Evolutionary conservation across 2,113 vertebrate species (phyloP), one percentile per base, ranked within the genome.

Genomic region (Guaruba guarouba): DNA sequence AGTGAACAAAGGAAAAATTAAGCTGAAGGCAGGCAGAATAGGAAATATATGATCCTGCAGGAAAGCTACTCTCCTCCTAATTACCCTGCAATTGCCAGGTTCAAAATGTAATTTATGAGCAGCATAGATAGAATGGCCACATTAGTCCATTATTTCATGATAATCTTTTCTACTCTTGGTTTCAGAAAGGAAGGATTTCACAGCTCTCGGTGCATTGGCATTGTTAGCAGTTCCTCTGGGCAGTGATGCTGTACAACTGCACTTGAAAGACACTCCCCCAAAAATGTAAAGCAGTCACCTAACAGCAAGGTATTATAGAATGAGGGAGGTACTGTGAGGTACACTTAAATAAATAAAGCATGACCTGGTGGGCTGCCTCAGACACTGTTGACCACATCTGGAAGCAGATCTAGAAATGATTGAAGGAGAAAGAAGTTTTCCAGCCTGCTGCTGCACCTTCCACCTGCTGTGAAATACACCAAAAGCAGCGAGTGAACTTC

Each of bases 1-100:
- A 95, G 57, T 81, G 95, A 96, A 96, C 95, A 97, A 96, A 97
- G 84, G 63, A 82, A 94, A 95, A 96, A 95, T 96, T 96, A 92
- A 95, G 93, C 83, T 68, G 81, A 89, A 94, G 92, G 86, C 83
- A 94, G 69, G 86, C 76, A 92, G 93, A 97, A 82, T 74, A 92
- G 76, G 62, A 96, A 97, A 95, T 97, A 86, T 93, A 94, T 96
- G 92, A 82, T 95, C 87, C 86, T 96, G 46, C 78, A 88, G 86
- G 76, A 95, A 91, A 96, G 76, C 88, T 84, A 41, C 92, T 95
- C 76, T 95, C 83, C 39, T 97, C 71, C 90, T 97, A 97, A 97
- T 97, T 97, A 95, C 75, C 55, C 90, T 92, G 90, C 92, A 92
- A 82, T 96, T 94, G 92, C 88, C 70, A 86, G 48, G 73, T 94